These are phyloP conservation scores for Pimpla rufipes DNA, from an alignment of 2,888 invertebrate species.

Conservation along the genomic window DNA sequence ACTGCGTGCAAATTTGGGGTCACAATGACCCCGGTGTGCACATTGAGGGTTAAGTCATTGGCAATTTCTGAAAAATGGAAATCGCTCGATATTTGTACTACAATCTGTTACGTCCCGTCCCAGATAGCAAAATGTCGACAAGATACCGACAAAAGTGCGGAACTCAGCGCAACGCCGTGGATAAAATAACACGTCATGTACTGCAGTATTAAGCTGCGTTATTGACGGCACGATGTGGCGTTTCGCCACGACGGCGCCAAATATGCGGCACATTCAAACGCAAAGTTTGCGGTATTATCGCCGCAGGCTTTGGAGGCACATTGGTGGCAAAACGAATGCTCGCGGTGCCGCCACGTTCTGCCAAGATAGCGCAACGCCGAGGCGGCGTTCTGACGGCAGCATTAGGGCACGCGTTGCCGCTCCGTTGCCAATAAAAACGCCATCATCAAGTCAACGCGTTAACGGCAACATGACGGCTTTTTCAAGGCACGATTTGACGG, in stretches of 20 bases:
- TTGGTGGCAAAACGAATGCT: conserved; percentile 19
- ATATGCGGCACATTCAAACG: conserved; percentile 18
- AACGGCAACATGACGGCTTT: background rate
- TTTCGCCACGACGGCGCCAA: conserved; percentile 17
- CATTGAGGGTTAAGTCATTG: too few relatives aligned
- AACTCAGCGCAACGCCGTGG: background rate
- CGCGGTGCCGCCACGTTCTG: conserved; percentile 10
- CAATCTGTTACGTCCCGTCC: too few relatives aligned
- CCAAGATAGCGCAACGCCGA: background rate
- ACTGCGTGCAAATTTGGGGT: too few relatives aligned
- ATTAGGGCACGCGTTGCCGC: conserved; percentile 6
- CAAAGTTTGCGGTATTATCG: background rate
- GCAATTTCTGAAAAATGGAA: too few relatives aligned
- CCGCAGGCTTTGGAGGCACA: background rate
- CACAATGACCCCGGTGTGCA: too few relatives aligned
- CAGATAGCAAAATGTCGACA: background rate
- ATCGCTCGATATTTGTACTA: too few relatives aligned
- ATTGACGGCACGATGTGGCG: conserved; percentile 21
- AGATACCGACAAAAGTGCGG: conserved; percentile 19
- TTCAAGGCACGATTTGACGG: background rate
- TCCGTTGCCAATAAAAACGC: background rate
- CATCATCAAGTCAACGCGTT: background rate
- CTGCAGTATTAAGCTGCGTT: conserved; percentile 16
- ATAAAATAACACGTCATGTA: conserved; percentile 7
- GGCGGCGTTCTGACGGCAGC: background rate